phyloP scores from a whole-genome alignment of 2,888 invertebrate species.

The Labia minor region DNA sequence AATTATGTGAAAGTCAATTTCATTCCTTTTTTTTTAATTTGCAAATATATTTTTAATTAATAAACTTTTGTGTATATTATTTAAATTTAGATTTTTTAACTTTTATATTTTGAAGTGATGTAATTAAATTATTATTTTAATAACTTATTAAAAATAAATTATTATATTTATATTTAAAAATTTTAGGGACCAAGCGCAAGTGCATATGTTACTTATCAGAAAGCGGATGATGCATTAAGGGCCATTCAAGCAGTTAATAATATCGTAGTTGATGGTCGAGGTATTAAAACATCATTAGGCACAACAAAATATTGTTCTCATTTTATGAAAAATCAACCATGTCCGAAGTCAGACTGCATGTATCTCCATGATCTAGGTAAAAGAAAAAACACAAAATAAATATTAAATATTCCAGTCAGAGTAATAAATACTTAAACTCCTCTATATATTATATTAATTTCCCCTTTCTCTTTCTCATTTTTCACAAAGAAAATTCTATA shows the following conservation, averaged over 20 bases:
- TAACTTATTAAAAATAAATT: too few relatives aligned
- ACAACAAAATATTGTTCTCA: slow-evolving; percentile 99
- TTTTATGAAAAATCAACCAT: slow-evolving; percentile 95
- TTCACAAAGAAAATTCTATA: too few relatives aligned
- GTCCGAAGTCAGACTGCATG: slow-evolving; percentile 99
- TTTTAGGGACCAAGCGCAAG: slow-evolving; percentile 67
- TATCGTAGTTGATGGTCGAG: slow-evolving; percentile 87
- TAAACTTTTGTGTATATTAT: not conserved
- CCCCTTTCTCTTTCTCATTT: too few relatives aligned
- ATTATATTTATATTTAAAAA: too few relatives aligned
- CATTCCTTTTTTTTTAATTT: too few relatives aligned
- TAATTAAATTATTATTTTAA: too few relatives aligned
- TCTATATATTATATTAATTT: too few relatives aligned
- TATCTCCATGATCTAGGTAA: slow-evolving; percentile 96
- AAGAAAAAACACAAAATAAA: too few relatives aligned
- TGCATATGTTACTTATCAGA: slow-evolving; percentile 93
- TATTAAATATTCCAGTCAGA: slow-evolving; percentile 15
- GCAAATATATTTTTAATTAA: too few relatives aligned
- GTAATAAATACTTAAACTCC: too few relatives aligned
- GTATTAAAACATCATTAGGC: slow-evolving; percentile 93
- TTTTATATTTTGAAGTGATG: not conserved
- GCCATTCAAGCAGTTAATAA: slow-evolving; percentile 98
- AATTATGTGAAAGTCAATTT: too few relatives aligned
- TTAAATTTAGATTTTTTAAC: not conserved
- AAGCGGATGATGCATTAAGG: slow-evolving; percentile 80